These are phyloP conservation scores for Palaemon carinicauda DNA, from an alignment of 1,140 invertebrate species.

Conservation along the genomic window DNA sequence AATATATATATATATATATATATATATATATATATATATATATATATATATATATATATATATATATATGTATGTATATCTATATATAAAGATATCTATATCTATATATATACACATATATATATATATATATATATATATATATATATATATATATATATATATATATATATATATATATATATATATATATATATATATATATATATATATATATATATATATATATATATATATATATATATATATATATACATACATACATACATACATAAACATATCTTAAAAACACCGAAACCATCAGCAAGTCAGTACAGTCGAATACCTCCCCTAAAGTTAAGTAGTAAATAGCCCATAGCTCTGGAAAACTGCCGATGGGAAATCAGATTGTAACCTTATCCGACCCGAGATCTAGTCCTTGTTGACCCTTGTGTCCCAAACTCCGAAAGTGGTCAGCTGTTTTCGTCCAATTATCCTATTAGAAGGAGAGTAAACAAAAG, in stretches of 20 bases:
- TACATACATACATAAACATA: neutral
- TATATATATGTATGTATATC: neutral
- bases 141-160: neutral
- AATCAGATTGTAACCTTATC: too few species aligned
- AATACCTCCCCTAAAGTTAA: too few species aligned
- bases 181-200: neutral
- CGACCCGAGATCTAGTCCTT: too few species aligned
- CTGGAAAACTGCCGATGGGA: too few species aligned
- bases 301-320: too few species aligned
- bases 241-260: neutral
- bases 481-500: too few species aligned
- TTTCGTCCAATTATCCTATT: too few species aligned
- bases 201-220: neutral
- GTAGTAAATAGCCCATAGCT: too few species aligned
- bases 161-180: neutral
- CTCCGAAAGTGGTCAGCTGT: too few species aligned
- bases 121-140: neutral
- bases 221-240: neutral
- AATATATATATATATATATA: neutral
- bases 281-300: too few species aligned
- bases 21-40: neutral
- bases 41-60: neutral
- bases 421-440: too few species aligned
- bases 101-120: neutral
- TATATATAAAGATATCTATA: too few species aligned